A percentile compares a stretch with the other conserved stretches of the same genome.
phyloP scores from a whole-genome alignment of 2,888 invertebrate genomes.

The Leptogaster cylindrica region DNA sequence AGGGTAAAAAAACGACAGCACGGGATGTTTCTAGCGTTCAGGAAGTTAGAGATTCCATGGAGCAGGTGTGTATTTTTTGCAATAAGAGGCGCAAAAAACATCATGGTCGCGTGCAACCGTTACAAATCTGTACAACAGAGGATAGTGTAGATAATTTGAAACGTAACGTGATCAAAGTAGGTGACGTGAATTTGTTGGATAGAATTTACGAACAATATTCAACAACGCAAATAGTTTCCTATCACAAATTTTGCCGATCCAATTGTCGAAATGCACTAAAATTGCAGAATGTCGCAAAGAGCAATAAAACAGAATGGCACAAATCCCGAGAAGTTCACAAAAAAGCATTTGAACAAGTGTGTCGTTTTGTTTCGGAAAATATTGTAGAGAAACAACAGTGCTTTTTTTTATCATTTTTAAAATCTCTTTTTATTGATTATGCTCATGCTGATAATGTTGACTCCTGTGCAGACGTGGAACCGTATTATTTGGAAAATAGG shows the following conservation, averaged over 20 bases:
- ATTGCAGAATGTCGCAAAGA: not conserved
- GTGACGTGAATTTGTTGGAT: not conserved
- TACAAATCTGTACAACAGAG: not conserved
- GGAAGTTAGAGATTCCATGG: not conserved
- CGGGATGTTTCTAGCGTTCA: not conserved
- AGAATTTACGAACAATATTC: conserved; percentile 11
- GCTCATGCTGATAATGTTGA: not conserved
- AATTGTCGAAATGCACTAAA: conserved; percentile 3
- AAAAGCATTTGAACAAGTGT: not conserved
- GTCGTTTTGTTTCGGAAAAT: not conserved
- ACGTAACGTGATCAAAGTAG: not conserved
- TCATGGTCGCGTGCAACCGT: not conserved
- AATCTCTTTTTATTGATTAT: not conserved
- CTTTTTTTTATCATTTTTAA: conserved; percentile 9
- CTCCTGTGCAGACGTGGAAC: not conserved
- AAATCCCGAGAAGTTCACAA: not conserved
- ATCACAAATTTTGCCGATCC: conserved; percentile 20
- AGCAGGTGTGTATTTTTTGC: not conserved
- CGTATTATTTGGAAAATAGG: conserved; percentile 13
- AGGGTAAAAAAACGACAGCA: not conserved
- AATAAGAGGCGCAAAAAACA: not conserved
- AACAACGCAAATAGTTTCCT: conserved; percentile 1
- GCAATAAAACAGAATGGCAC: not conserved
- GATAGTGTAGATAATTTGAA: not conserved
- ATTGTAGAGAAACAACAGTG: not conserved